Base-by-base conservation (phyloP, 2,797 vertebrate genomes). In the Gymnocypris eckloni region DNA sequence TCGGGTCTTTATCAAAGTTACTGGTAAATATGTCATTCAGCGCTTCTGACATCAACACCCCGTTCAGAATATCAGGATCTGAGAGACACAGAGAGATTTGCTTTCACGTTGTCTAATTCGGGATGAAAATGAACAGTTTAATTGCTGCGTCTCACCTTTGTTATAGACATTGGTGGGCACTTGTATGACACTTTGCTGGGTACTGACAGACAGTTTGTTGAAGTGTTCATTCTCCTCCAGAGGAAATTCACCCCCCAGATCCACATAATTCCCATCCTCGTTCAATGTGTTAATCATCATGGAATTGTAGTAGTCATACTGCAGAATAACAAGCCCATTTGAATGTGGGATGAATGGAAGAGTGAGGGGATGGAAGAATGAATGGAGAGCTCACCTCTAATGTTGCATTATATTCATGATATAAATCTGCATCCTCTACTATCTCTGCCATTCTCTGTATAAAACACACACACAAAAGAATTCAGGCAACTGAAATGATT, bases 111-210 rank as follows among this genome's bases (percentile, higher is more conserved):
- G 33, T 43, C 9, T 37, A 33, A 69, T 69, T 7, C 9, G 3
- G n/a, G 18, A 43, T 66, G 20, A 18, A 41, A 54, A 43, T 48
- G 8, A 2, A 52, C 39, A 1, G 20, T 54, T 54, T 11, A 3
- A 64, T 7, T 43, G 25, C 13, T 76, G 39, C 20, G 4, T 61
- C 7, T 11, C 56, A 98, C 98, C 98, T 98, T 96, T 98, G 92
- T 99, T 99, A 93, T 98, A 99, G 89, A 99, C 97, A 0, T 99
- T 98, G 56, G 98, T 99, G 13, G 98, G 98, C 56, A 99, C 97
- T 92, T 99, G 98, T 84, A 99, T 96, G 71, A 96, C 95, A 67
- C 98, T 99, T 88, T 93, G 93, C 15, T 96, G 95, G 0, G 96
- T 97, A 91, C 96, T 99, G 91, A 99, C 98, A 41, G 90, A 91